Evolutionary conservation across 2,797 vertebrate genomes (phyloP), one percentile per base, ranked within the genome.

Genomic region (Sebastes glaucus): DNA sequence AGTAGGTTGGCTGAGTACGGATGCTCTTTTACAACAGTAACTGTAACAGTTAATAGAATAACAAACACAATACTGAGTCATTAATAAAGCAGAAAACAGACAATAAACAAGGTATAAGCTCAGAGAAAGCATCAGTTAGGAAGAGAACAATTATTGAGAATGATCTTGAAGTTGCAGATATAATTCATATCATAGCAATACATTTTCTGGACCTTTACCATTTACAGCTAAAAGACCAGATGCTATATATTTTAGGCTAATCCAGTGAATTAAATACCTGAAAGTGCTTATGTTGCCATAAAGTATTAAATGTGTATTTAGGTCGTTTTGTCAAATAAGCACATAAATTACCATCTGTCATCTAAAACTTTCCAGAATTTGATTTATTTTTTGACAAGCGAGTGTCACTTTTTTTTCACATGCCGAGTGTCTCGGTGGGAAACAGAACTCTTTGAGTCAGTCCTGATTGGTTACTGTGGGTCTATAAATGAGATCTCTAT

Each of bases 401-500:
- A 2, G 14, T 65, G 23, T 35, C 38, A 66, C 1, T 46, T 42
- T 53, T 65, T 69, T 62, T 28, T 7, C 10, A 6, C 18, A 35
- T 38, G 20, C 8, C 4, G 14, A 55, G 1, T 14, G 16, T 66
- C 52, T 72, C 62, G 16, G 28, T 4, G 46, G 77, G 49, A 74
- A 60, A 2, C 23, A 14, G 27, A 52, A 57, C 11, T 57, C 22
- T 66, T 46, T 18, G 42, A 69, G 66, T 60, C 14, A 42, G 32
- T 38, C 55, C 74, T 82, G 70, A 85, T 73, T 71, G 76, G 67
- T 64, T 84, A 55, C 67, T 61, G 35, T 46, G 61, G 53, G 55
- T 77, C 67, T 67, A 32, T 66, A 87, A 88, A 84, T 85, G 75
- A 86, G 83, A 71, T 60, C 73, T 74, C 46, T 64, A 42, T 82